Conservation (phyloP, 2,797 vertebrate genomes). For the Chelon auratus region DNA sequence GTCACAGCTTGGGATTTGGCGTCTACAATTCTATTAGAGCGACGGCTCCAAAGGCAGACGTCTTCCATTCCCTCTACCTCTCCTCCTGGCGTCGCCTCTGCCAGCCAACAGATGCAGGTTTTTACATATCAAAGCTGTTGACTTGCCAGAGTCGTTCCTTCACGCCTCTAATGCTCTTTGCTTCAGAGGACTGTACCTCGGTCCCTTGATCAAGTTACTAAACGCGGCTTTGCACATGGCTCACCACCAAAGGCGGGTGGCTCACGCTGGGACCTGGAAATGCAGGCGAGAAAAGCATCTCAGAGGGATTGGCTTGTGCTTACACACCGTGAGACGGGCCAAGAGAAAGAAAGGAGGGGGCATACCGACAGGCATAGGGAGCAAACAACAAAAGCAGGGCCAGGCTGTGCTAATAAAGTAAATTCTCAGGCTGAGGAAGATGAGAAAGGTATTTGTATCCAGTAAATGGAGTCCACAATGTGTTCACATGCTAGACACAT, state of each 20-base stretch:
- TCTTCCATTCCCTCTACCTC: slow-evolving; percentile 67
- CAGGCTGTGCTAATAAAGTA: slow-evolving; percentile 57
- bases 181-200: slow-evolving; percentile 81
- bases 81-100: slow-evolving; percentile 69
- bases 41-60: slow-evolving; percentile 68
- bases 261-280: slow-evolving; percentile 79
- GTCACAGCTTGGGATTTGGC: slow-evolving; percentile 82
- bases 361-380: slow-evolving; percentile 49
- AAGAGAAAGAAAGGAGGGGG: slow-evolving; percentile 50
- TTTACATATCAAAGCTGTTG: slow-evolving; percentile 85
- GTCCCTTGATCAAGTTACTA: slow-evolving; percentile 83
- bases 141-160: slow-evolving; percentile 79
- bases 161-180: slow-evolving; percentile 83
- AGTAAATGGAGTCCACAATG: slow-evolving; percentile 30
- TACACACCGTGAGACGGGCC: slow-evolving; percentile 72
- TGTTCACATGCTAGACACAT: slow-evolving; percentile 6
- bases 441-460: slow-evolving; percentile 47
- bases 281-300: slow-evolving; percentile 75
- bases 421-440: slow-evolving; percentile 44
- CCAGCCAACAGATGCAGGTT: slow-evolving; percentile 79
- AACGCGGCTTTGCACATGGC: slow-evolving; percentile 81
- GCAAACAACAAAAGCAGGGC: slow-evolving; percentile 56
- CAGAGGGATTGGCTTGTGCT: slow-evolving; percentile 79
- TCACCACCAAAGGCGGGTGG: slow-evolving; percentile 77
- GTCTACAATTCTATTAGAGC: slow-evolving; percentile 82